A percentile compares a stretch with the other conserved stretches of the same genome.
These are phyloP conservation scores for Rhinolophus ferrumequinum DNA, from an alignment of 2,113 vertebrate genomes.

Conservation along the genomic window DNA sequence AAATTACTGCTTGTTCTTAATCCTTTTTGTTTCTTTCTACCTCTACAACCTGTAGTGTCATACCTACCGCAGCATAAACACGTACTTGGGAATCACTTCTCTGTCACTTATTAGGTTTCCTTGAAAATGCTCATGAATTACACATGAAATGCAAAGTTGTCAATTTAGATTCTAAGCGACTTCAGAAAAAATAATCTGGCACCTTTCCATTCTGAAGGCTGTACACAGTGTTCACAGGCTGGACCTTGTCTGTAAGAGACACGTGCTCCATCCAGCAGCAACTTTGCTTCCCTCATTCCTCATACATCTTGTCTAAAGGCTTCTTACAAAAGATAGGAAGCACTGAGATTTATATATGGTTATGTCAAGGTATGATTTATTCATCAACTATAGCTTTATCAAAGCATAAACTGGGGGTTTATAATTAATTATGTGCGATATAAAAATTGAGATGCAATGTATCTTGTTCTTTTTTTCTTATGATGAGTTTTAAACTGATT, in stretches of 20 bases:
- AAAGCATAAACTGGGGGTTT: not conserved
- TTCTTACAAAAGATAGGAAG: conserved; percentile 14
- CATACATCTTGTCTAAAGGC: not conserved
- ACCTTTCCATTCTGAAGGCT: not conserved
- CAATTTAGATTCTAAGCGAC: conserved; percentile 34
- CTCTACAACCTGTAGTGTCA: not conserved
- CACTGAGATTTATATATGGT: not conserved
- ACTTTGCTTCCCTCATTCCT: not conserved
- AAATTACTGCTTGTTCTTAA: not conserved
- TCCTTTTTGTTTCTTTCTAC: not conserved
- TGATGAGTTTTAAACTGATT: not conserved
- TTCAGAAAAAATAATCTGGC: not conserved
- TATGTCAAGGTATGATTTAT: not conserved
- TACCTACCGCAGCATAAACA: not conserved
- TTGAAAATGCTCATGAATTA: conserved; percentile 60
- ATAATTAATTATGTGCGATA: not conserved
- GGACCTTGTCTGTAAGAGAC: not conserved
- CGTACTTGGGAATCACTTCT: not conserved
- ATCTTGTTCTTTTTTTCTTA: not conserved
- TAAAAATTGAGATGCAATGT: not conserved
- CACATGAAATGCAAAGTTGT: conserved; percentile 38
- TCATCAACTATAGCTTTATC: not conserved
- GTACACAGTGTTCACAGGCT: not conserved
- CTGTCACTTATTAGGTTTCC: conserved; percentile 6
- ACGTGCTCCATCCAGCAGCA: not conserved